Base-by-base conservation (phyloP, 1,140 invertebrate genomes). In the Ceratosolen fusciceps region DNA sequence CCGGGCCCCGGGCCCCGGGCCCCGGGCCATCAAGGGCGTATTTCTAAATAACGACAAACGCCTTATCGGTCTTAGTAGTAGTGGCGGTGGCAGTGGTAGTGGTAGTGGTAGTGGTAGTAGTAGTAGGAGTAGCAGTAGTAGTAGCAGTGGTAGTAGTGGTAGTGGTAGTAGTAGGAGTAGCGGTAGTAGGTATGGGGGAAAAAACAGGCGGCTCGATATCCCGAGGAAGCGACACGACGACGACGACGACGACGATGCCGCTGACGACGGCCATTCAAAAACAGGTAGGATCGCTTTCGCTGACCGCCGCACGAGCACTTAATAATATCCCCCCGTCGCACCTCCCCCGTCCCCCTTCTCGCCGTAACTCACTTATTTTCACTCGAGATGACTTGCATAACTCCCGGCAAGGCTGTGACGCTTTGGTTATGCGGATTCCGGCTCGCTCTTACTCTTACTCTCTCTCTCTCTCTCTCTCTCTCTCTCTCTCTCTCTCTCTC, bases 281-380 rank as follows among this genome's bases (percentile, higher is more conserved):
- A 76, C 73, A 74, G 43, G 83, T 81, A 85, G 79, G 83, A 88
- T 88, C 85, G 84, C 86, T 88, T 88, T 88, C 87, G 85, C 87
- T 86, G 86, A 88, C 83, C 85, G 82, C 79, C 76, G 80, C 73
- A 80, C 65, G 21, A n/a, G 19, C 39, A 47, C 67, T 68, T 34
- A 31, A 49, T 65, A n/a, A 49, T 24, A 21, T 75, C 26, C 21
- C 10, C 65, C 19, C 65, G n/a, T 74, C 54, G 19, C 39, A 43
- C 39, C 39, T 43, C 39, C 39, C 14, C 26, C 37, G n/a, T 19
- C 24, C 62, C 10, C 3, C 31, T 31, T 31, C 31, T 29, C 31
- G 8, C 12, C 39, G 39, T 43, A 31, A 31, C 0, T 19, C 12
- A 62, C 39, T 24, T 24, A 43, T n/a, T 39, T 37, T 72, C 78